phyloP scores from a whole-genome alignment of 2,113 vertebrate genomes.

The Gymnorhina tibicen region DNA sequence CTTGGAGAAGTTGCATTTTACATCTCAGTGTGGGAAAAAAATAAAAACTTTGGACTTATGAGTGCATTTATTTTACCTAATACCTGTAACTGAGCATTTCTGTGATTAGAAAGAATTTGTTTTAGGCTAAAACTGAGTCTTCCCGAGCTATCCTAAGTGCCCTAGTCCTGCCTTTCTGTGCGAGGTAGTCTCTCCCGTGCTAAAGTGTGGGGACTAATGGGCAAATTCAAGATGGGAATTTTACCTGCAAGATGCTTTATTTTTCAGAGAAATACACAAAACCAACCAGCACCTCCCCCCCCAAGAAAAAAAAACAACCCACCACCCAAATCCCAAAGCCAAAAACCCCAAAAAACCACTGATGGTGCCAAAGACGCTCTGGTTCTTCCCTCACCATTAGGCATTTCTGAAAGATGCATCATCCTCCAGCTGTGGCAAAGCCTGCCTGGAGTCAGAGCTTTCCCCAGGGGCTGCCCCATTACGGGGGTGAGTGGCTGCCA shows the following conservation, averaged over 20 bases:
- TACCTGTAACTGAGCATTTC: not conserved
- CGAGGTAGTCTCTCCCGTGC: not conserved
- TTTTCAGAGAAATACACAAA: not conserved
- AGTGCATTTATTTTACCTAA: not conserved
- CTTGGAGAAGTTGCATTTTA: not conserved
- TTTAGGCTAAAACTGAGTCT: not conserved
- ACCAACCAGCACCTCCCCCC: fast-evolving
- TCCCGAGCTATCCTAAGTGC: not conserved
- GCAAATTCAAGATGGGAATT: not conserved
- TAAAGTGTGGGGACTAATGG: fast-evolving
- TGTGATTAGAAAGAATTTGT: fast-evolving
- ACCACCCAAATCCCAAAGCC: not conserved
- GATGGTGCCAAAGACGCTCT: not conserved
- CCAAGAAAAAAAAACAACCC: not conserved
- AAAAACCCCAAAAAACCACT: not conserved
- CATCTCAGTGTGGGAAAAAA: not conserved
- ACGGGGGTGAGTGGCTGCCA: not conserved
- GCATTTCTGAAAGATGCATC: not conserved
- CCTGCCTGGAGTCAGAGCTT: not conserved
- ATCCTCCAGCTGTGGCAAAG: not conserved
- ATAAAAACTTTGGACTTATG: not conserved
- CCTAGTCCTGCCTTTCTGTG: not conserved
- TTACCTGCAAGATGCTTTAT: not conserved
- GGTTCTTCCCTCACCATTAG: not conserved
- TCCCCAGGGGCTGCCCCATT: not conserved